Evolutionary conservation across 1,140 invertebrate genomes (phyloP).

Genomic region (Lucilia cuprina): DNA sequence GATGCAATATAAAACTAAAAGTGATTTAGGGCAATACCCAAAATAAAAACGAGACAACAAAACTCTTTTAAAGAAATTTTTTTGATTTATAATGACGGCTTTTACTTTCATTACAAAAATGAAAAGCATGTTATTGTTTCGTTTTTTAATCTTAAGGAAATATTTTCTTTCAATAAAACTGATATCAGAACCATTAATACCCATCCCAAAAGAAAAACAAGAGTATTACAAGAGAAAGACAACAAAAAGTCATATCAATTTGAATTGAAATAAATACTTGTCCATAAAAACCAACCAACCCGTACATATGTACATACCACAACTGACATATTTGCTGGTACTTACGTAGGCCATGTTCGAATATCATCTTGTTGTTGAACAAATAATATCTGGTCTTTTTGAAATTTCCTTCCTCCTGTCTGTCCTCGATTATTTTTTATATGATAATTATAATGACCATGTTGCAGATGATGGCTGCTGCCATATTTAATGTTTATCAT

Average conservation of each 20-base stretch:
- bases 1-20: not conserved
- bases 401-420: not conserved
- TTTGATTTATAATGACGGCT: constrained; percentile 7
- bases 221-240: not conserved
- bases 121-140: not conserved
- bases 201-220: not conserved
- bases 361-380: not conserved
- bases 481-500: constrained; percentile 25
- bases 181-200: constrained; percentile 14
- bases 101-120: constrained; percentile 8
- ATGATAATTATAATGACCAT: not conserved
- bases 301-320: no score
- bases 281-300: not conserved
- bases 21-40: not conserved
- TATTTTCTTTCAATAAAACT: not conserved
- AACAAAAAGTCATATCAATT: not conserved
- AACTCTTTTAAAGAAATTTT: not conserved
- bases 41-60: not conserved
- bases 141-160: not conserved
- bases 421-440: not conserved
- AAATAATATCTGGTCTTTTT: not conserved
- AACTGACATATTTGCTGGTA: not conserved
- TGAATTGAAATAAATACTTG: not conserved
- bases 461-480: not conserved
- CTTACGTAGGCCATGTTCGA: not conserved